Percentiles rank a stretch among this genome's conserved stretches.
Conservation (phyloP, 2,113 vertebrate genomes). For the Hippocampus mohnikei region DNA sequence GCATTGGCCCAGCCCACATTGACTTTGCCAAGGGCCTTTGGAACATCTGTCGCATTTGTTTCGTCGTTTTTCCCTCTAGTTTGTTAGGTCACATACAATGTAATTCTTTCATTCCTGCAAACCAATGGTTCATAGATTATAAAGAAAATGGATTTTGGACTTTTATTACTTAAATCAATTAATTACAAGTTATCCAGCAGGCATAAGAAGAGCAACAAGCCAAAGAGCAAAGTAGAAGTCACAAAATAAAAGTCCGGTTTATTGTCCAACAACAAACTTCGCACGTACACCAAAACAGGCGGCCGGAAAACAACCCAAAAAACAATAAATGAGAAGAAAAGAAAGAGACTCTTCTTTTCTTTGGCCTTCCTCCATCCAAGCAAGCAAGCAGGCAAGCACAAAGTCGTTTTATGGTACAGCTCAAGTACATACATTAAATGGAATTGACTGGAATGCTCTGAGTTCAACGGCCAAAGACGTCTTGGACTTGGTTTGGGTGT, state of each 20-base stretch:
- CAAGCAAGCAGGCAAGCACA: neutral
- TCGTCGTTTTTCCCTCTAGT: too few relatives aligned
- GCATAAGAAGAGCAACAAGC: neutral
- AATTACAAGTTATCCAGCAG: too few relatives aligned
- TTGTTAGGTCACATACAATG: too few relatives aligned
- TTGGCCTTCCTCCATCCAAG: conserved; percentile 76
- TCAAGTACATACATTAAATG: conserved; percentile 83
- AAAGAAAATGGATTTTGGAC: too few relatives aligned
- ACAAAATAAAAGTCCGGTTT: conserved; percentile 85
- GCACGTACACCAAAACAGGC: conserved; percentile 79
- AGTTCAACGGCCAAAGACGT: conserved; percentile 75
- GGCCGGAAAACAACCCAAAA: conserved; percentile 69
- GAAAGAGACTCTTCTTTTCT: conserved; percentile 69
- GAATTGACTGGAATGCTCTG: conserved; percentile 97
- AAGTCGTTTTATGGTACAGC: conserved; percentile 76
- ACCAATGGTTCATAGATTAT: too few relatives aligned
- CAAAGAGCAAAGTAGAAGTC: conserved; percentile 65
- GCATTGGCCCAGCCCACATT: too few relatives aligned
- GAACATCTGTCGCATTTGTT: too few relatives aligned
- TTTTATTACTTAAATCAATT: too few relatives aligned
- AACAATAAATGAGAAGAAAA: conserved; percentile 66
- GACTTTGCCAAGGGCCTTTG: too few relatives aligned
- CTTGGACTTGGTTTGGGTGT: conserved; percentile 38
- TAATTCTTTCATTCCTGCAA: too few relatives aligned
- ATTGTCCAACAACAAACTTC: conserved; percentile 83